These are phyloP conservation scores for Myiopsitta monachus DNA, from an alignment of 2,113 vertebrate genomes.

Conservation along the genomic window DNA sequence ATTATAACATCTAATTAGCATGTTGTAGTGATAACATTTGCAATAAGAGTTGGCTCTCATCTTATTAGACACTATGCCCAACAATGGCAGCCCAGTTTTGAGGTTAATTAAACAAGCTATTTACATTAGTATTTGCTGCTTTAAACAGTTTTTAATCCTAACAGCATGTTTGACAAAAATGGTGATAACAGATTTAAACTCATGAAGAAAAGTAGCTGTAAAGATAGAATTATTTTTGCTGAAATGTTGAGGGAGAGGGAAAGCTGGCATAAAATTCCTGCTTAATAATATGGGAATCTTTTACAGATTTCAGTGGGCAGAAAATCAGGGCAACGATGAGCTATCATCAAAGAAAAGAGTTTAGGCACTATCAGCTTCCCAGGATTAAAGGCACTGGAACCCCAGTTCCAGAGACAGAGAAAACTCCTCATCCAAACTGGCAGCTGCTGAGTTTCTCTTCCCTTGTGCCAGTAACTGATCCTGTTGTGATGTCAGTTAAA, in stretches of 20 bases:
- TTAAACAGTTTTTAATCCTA: background rate
- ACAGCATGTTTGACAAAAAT: background rate
- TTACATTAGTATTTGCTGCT: background rate
- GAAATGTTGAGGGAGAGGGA: background rate
- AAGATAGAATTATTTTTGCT: background rate
- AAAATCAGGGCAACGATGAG: background rate
- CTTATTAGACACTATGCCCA: background rate
- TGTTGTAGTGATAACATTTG: background rate
- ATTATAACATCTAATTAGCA: background rate
- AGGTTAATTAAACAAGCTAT: background rate
- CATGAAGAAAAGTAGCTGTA: background rate
- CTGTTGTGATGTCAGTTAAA: background rate
- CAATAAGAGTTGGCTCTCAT: background rate
- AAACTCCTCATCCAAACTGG: background rate
- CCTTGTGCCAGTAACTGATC: slow-evolving; percentile 1
- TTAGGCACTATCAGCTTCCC: background rate
- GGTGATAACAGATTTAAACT: background rate
- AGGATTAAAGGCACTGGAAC: background rate
- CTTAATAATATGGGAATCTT: background rate
- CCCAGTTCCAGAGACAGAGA: background rate
- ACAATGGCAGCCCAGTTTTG: background rate
- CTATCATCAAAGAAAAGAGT: background rate
- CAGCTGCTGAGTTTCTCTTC: background rate
- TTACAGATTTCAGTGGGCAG: background rate
- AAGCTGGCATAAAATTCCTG: background rate